phyloP scores from a whole-genome alignment of 1,140 invertebrate genomes.

The Lepidostoma basale region DNA sequence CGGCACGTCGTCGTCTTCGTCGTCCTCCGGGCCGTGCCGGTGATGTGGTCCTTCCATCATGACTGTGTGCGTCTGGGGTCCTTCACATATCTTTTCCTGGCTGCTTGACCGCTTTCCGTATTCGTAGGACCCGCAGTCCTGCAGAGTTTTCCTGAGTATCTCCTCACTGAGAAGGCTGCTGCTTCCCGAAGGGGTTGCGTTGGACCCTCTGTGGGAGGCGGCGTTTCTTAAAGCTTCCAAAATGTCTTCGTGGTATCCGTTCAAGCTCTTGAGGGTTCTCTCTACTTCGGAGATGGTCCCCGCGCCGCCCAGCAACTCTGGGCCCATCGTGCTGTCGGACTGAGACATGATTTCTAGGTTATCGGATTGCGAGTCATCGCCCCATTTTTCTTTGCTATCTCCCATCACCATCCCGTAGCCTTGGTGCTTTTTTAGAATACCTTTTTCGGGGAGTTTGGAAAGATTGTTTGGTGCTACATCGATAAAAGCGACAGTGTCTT shows the following conservation, averaged over 20 bases:
- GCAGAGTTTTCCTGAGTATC: slow-evolving; percentile 66
- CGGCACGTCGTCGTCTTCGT: slow-evolving; percentile 74
- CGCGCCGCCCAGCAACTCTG: slow-evolving; percentile 60
- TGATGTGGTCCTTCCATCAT: slow-evolving; percentile 49
- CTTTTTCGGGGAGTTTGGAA: slow-evolving; percentile 82
- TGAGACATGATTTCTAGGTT: slow-evolving; percentile 73
- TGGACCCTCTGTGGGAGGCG: slow-evolving; percentile 71
- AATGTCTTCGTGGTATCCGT: slow-evolving; percentile 92
- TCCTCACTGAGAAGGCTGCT: slow-evolving; percentile 67
- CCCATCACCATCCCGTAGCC: slow-evolving; percentile 74
- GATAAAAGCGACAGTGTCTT: slow-evolving; percentile 81
- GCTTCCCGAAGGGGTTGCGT: slow-evolving; percentile 65
- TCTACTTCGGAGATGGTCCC: slow-evolving; percentile 78
- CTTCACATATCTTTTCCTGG: slow-evolving; percentile 72
- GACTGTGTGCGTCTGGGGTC: slow-evolving; percentile 54
- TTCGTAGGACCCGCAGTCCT: slow-evolving; percentile 67
- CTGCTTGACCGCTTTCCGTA: slow-evolving; percentile 69
- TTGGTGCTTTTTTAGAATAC: slow-evolving; percentile 84
- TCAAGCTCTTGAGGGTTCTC: slow-evolving; percentile 81
- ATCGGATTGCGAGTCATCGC: slow-evolving; percentile 74
- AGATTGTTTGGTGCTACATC: slow-evolving; percentile 78
- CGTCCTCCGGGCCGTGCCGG: slow-evolving; percentile 55
- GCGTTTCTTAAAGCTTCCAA: slow-evolving; percentile 84
- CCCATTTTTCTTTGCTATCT: slow-evolving; percentile 70
- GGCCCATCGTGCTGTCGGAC: slow-evolving; percentile 67